Evolutionary conservation across 2,797 vertebrate species (phyloP).

Genomic region (Platalea minor): DNA sequence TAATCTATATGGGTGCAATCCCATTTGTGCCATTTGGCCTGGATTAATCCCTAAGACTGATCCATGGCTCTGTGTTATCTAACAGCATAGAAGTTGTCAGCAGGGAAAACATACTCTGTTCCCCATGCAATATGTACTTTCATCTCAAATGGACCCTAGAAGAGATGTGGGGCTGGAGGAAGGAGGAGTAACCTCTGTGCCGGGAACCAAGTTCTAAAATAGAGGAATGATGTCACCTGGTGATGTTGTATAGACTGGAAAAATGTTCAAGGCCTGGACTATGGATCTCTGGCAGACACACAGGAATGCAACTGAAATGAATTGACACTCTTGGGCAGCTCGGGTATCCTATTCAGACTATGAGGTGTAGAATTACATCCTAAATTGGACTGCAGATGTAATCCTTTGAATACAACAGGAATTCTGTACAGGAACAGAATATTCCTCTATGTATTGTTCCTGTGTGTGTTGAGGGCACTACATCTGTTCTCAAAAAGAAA

Average conservation of each 20-base stretch:
- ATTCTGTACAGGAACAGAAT: neutral
- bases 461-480: neutral
- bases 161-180: neutral
- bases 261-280: neutral
- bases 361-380: neutral
- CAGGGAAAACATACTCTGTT: neutral
- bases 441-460: neutral
- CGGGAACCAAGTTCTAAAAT: neutral
- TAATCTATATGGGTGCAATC: accelerated
- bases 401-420: neutral
- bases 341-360: neutral
- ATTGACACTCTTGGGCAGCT: neutral
- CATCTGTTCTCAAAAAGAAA: neutral
- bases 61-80: neutral
- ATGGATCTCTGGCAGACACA: neutral
- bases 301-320: neutral
- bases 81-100: neutral
- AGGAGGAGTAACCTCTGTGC: neutral
- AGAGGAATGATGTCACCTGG: neutral
- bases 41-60: neutral
- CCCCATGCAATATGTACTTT: neutral
- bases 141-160: neutral
- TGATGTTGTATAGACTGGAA: neutral
- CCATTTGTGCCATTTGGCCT: neutral
- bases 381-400: neutral